Conservation (phyloP, 1,140 invertebrate species). For the Berghia stephanieae region DNA sequence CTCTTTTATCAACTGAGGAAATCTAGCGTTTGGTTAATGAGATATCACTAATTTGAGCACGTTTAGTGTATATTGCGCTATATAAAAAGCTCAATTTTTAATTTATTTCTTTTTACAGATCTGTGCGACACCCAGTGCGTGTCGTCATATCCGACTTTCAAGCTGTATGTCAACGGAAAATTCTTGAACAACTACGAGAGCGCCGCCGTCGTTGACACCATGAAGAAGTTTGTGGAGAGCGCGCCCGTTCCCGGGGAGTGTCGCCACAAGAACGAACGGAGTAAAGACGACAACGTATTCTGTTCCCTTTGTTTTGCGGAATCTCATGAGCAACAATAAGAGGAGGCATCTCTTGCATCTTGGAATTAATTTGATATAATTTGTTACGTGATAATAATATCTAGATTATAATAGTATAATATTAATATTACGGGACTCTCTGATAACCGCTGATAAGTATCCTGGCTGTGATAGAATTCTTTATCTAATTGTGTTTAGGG, state of each 20-base stretch:
- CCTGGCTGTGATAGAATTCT: slow-evolving; percentile 18
- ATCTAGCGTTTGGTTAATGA: no score
- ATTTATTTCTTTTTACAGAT: background rate
- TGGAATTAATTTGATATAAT: background rate
- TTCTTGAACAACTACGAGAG: slow-evolving; percentile 3
- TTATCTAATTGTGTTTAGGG: no score
- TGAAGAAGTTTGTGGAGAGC: slow-evolving; percentile 11
- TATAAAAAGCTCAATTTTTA: no score
- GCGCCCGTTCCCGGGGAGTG: background rate
- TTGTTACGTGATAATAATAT: background rate
- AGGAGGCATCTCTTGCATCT: background rate
- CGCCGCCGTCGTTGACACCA: background rate
- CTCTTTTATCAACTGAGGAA: no score
- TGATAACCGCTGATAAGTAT: background rate
- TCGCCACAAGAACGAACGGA: background rate
- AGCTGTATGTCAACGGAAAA: slow-evolving; percentile 14
- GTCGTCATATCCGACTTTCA: slow-evolving; percentile 9
- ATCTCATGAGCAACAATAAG: background rate
- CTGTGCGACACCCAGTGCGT: slow-evolving; percentile 4
- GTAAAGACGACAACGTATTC: background rate
- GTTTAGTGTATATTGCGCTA: no score
- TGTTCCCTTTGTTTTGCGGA: background rate
- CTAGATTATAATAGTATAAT: background rate
- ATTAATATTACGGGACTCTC: background rate
- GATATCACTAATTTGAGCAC: no score